phyloP scores from a whole-genome alignment of 1,140 invertebrate species.

The Trachelipus rathkii region DNA sequence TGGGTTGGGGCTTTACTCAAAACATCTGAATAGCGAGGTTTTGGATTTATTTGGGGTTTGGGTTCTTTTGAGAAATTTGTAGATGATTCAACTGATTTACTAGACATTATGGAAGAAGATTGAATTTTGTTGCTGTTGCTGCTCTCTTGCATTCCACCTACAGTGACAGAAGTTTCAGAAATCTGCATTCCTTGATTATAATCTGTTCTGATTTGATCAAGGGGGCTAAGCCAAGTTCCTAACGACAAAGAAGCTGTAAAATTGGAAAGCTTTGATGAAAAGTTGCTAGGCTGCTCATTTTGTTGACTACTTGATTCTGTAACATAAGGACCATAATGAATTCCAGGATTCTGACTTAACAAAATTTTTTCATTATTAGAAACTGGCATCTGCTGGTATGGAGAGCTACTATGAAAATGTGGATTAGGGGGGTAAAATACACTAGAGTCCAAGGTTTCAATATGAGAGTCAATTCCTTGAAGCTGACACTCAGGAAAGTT shows the following conservation, averaged over 20 bases:
- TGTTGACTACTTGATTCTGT: background rate
- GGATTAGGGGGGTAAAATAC: background rate
- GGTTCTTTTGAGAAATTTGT: background rate
- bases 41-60: background rate
- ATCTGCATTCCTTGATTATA: background rate
- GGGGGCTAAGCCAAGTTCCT: background rate
- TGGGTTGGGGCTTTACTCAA: background rate
- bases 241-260: background rate
- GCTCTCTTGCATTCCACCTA: background rate
- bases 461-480: background rate
- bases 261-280: background rate
- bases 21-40: background rate
- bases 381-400: background rate
- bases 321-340: background rate
- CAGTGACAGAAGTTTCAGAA: background rate
- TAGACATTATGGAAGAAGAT: background rate
- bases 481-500: conserved; percentile 2
- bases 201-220: background rate
- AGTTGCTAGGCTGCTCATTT: background rate
- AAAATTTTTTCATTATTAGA: background rate
- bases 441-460: background rate
- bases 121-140: background rate
- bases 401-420: background rate
- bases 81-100: background rate
- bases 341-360: background rate